These are phyloP conservation scores for Cyprinus carpio DNA, from an alignment of 2,113 vertebrate genomes.

Conservation along the genomic window DNA sequence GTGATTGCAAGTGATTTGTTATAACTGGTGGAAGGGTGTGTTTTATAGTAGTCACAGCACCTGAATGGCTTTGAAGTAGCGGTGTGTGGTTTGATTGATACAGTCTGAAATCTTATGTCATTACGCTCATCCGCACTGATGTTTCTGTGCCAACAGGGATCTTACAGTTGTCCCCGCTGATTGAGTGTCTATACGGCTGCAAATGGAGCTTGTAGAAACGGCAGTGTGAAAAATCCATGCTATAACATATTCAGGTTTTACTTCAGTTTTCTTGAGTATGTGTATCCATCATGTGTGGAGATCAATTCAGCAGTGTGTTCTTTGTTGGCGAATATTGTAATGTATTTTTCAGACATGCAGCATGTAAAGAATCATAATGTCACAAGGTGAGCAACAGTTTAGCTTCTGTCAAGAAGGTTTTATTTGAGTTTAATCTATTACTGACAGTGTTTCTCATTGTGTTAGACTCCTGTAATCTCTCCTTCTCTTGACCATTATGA, in stretches of 20 bases:
- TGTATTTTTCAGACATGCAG: not conserved
- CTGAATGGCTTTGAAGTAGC: conserved; percentile 47
- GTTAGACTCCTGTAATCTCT: not conserved
- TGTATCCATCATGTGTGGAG: conserved; percentile 42
- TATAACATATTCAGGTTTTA: conserved; percentile 34
- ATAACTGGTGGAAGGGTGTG: conserved; percentile 44
- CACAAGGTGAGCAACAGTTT: conserved; percentile 5
- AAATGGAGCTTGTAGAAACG: conserved; percentile 44
- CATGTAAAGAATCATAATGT: conserved; percentile 18
- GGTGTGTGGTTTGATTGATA: conserved; percentile 54
- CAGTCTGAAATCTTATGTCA: conserved; percentile 53
- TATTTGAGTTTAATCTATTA: not conserved
- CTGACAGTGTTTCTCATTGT: not conserved
- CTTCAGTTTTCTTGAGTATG: conserved; percentile 36
- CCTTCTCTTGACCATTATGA: conserved; percentile 17
- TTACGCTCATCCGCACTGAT: conserved; percentile 42
- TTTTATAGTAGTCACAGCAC: conserved; percentile 30
- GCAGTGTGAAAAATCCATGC: conserved; percentile 15
- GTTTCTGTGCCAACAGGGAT: conserved; percentile 44
- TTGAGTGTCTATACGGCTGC: conserved; percentile 45
- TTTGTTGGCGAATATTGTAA: conserved; percentile 17
- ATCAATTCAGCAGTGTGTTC: not conserved
- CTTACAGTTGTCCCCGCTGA: conserved; percentile 37
- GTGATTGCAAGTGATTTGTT: conserved; percentile 50
- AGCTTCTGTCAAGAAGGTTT: not conserved